Base-by-base conservation (phyloP, 2,797 vertebrate genomes). In the Hydrophis major region DNA sequence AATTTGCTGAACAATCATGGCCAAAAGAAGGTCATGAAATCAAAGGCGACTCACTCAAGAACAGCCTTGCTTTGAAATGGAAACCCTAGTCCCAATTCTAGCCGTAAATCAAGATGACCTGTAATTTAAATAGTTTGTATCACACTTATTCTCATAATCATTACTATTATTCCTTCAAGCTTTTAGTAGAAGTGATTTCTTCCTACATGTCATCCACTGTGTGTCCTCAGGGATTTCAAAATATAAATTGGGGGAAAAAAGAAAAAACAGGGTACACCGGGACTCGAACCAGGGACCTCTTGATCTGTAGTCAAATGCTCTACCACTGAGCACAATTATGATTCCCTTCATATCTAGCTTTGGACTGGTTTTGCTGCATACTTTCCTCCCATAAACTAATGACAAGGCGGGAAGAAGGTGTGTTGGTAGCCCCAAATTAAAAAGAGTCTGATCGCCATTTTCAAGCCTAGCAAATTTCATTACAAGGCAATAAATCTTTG, bases 251-350 rank as follows among this genome's bases (percentile, higher is more conserved):
- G 74, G 37, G 37, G 4, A 42, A 78, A 78, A 78, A 78, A 78
- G 3, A 42, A 78, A 7, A 66, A 93, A 93, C 12, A 93, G 92
- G 89, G 92, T 83, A 60, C 92, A 93, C 89, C 92, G 37, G 86
- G 92, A 93, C 60, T 93, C 90, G 92, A 93, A 32, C 32, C 32
- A 32, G 32, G 32, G 32, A 93, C 92, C 92, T 93, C 92, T 93
- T 93, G 89, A 93, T 93, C 92, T 93, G 92, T 89, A 93, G 92
- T 93, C 92, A 93, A 93, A 93, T 93, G 92, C 89, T 90, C 92
- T 93, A 90, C 92, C 86, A 86, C 92, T 90, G 92, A 93, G 92
- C 10, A 37, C n/a, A 13, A 4, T 1, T 8, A 1, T 1, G 2
- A 2, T 11, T 53, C 3, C 2, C 20, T 61, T 25, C 1, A 86